Conservation (phyloP, 2,888 invertebrate species). For the Chrysotoxum bicinctum region DNA sequence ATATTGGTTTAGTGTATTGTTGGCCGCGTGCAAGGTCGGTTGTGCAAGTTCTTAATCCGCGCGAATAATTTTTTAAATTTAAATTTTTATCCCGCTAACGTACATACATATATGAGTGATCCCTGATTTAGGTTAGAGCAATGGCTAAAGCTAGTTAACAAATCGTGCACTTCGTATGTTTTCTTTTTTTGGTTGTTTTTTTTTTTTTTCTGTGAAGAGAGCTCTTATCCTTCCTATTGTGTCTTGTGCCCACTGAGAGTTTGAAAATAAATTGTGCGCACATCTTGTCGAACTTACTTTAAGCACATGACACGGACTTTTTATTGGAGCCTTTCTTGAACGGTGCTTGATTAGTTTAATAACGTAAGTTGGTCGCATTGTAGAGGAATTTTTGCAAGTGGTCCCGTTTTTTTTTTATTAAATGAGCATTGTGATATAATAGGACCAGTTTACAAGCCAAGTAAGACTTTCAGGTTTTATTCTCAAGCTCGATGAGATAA, state of each 20-base stretch:
- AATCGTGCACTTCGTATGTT: not conserved
- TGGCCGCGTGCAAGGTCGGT: constrained; percentile 68
- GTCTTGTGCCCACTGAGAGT: constrained; percentile 10
- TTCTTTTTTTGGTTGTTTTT: not conserved
- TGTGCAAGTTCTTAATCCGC: constrained; percentile 54
- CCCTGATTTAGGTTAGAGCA: constrained; percentile 8
- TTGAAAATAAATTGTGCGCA: constrained; percentile 27
- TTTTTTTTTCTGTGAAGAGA: not conserved
- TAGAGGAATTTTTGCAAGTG: not conserved
- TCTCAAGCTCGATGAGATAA: constrained; percentile 43
- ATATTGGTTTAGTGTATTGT: constrained; percentile 64
- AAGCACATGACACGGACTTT: constrained; percentile 19
- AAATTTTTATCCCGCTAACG: constrained; percentile 9
- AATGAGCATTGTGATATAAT: constrained; percentile 58
- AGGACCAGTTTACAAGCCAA: constrained; percentile 41
- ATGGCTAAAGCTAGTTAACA: constrained; percentile 2
- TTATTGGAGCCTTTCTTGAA: constrained; percentile 27
- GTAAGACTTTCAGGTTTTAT: constrained; percentile 47
- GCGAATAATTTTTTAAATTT: constrained; percentile 13
- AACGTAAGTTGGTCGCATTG: constrained; percentile 61
- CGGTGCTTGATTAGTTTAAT: constrained; percentile 16
- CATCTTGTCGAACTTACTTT: not conserved
- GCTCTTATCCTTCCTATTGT: constrained; percentile 13
- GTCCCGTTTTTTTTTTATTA: constrained; percentile 30
- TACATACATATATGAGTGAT: constrained; percentile 18